phyloP scores from a whole-genome alignment of 1,140 invertebrate species.

The Pseudomyrmex gracilis region DNA sequence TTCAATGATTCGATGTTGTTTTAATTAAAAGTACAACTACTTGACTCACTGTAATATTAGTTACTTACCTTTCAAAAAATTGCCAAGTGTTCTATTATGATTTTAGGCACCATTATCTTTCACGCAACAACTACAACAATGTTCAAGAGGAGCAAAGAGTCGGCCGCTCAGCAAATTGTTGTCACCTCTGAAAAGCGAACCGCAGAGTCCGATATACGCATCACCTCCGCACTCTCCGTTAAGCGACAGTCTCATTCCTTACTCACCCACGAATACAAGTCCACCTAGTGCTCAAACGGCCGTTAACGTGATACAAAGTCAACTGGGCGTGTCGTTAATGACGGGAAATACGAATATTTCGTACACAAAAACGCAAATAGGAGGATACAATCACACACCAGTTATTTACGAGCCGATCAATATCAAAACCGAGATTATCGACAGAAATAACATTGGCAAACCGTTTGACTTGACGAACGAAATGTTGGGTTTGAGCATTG shows the following conservation, averaged over 20 bases:
- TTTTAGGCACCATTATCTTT: slow-evolving; percentile 88
- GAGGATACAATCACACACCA: slow-evolving; percentile 80
- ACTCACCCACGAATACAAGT: slow-evolving; percentile 84
- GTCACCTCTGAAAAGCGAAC: slow-evolving; percentile 91
- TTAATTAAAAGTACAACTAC: background rate
- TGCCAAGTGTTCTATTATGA: slow-evolving; percentile 50
- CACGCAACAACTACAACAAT: slow-evolving; percentile 92
- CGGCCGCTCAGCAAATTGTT: slow-evolving; percentile 88
- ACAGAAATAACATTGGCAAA: slow-evolving; percentile 78
- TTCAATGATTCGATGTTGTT: no score
- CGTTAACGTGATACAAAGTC: slow-evolving; percentile 83
- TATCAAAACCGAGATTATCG: slow-evolving; percentile 83
- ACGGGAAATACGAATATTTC: slow-evolving; percentile 82
- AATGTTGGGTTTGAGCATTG: slow-evolving; percentile 81
- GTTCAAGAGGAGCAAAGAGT: slow-evolving; percentile 87
- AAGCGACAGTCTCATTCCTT: slow-evolving; percentile 87
- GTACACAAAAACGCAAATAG: slow-evolving; percentile 79
- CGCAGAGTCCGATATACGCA: slow-evolving; percentile 93
- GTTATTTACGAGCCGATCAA: slow-evolving; percentile 84
- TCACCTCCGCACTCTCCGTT: slow-evolving; percentile 94
- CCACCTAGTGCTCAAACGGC: slow-evolving; percentile 84
- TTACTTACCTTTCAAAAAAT: background rate
- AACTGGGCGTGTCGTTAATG: slow-evolving; percentile 82
- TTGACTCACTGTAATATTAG: background rate
- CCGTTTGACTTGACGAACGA: slow-evolving; percentile 84